These are phyloP conservation scores for Halcyon malimbica DNA, from an alignment of 2,113 vertebrate species.

Conservation along the genomic window DNA sequence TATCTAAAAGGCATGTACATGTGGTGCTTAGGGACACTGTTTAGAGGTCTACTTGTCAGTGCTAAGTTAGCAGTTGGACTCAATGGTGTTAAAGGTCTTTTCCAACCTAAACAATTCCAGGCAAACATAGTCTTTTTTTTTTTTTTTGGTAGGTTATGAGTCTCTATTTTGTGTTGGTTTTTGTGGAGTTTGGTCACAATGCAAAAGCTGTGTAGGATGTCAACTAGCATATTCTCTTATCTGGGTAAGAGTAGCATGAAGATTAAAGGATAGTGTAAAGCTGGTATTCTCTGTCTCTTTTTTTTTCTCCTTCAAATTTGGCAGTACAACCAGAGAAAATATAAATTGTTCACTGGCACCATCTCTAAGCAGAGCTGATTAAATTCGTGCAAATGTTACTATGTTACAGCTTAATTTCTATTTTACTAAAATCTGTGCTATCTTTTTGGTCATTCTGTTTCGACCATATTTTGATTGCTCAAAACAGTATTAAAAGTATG, in stretches of 20 bases:
- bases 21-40: no score
- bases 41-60: no score
- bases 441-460: neutral
- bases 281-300: neutral
- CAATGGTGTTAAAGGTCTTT: no score
- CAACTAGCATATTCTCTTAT: neutral
- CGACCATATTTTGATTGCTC: neutral
- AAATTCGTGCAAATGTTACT: neutral
- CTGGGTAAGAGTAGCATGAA: neutral
- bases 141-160: neutral
- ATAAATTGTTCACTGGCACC: neutral
- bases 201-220: neutral
- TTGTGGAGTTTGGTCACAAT: no score
- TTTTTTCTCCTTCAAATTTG: neutral
- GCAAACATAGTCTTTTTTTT: neutral
- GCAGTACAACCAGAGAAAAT: neutral
- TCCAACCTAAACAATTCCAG: neutral
- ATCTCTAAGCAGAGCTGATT: neutral
- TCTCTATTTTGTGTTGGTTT: neutral
- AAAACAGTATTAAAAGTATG: neutral
- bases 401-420: neutral
- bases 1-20: no score
- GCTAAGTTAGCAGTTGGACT: no score
- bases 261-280: neutral
- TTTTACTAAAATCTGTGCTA: neutral